Conservation (phyloP, 2,888 invertebrate genomes). For the Xestia xanthographa region DNA sequence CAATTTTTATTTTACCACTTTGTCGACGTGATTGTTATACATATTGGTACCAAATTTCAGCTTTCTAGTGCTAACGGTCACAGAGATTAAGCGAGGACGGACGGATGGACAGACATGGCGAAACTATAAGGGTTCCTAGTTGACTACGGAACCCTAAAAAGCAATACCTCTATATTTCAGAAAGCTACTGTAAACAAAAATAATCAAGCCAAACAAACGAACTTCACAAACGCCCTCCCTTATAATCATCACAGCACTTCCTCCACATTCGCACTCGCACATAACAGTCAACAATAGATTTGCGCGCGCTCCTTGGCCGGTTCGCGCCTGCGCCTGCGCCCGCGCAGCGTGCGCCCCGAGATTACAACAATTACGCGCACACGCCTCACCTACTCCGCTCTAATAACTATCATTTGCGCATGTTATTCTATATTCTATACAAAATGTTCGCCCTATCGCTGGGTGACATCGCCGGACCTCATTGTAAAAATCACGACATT, state of each 20-base stretch:
- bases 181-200: neutral
- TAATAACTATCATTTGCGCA: slow-evolving; percentile 90
- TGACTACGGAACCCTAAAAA: too few species aligned
- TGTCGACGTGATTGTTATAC: too few species aligned
- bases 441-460: slow-evolving; percentile 83
- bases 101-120: too few species aligned
- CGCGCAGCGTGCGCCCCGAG: slow-evolving; percentile 77
- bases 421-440: slow-evolving; percentile 88
- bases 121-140: too few species aligned
- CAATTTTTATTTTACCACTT: too few species aligned
- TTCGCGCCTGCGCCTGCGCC: slow-evolving; percentile 54
- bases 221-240: slow-evolving; percentile 17
- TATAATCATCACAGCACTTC: slow-evolving; percentile 49
- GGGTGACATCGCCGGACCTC: slow-evolving; percentile 76
- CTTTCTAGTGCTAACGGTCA: too few species aligned
- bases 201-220: slow-evolving; percentile 17
- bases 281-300: slow-evolving; percentile 60
- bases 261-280: slow-evolving; percentile 41
- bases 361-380: slow-evolving; percentile 89
- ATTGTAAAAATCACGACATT: slow-evolving; percentile 59
- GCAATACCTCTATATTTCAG: too few species aligned
- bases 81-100: too few species aligned
- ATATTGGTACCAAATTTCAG: too few species aligned
- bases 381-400: slow-evolving; percentile 82
- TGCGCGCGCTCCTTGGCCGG: slow-evolving; percentile 64